Evolutionary conservation across 2,888 invertebrate genomes (phyloP), one percentile per base, ranked within the genome.

Genomic region (Odontocolon sp.): DNA sequence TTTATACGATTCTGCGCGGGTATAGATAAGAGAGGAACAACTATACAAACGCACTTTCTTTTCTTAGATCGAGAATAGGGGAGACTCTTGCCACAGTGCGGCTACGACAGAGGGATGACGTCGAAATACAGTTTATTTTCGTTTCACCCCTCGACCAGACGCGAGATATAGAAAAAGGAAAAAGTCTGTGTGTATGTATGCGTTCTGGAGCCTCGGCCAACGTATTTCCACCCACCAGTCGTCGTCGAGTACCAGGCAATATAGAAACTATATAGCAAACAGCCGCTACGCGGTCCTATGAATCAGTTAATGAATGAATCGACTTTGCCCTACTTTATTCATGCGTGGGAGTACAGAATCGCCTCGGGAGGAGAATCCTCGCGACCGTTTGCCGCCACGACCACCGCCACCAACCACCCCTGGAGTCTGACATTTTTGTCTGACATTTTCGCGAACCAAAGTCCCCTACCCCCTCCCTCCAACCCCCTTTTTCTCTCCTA

Each of bases 311-410:
- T 81, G 82, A 82, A 82, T 81, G 82, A 81, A 81, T 87, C 86
- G 86, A 86, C 86, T 88, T 87, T 87, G 87, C 83, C 86, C 87
- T 82, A 88, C 82, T 87, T 88, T 85, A 59, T 78, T 71, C 47
- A 61, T 57, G 85, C 84, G 86, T 85, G 83, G 86, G 86, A 79
- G 84, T 83, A 85, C 78, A 85, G 86, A 83, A 85, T 83, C 83
- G 71, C 79, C 69, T 69, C 56, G 63, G 40, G 36, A 68, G 52
- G 36, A 45, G 52, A 69, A 77, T 16, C 56, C 21, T 63, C 57
- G 31, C 72, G 72, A 68, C 67, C 63, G 68, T 77, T 77, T 64
- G 68, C 74, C 68, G 74, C 63, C 68, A 63, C 40, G 36, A 45
- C 47, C 57, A 23, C 31, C 52, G 16, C 5, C 21, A n/a, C 8